Evolutionary conservation across 2,797 vertebrate species (phyloP).

Genomic region (Acrossocheilus fasciatus): DNA sequence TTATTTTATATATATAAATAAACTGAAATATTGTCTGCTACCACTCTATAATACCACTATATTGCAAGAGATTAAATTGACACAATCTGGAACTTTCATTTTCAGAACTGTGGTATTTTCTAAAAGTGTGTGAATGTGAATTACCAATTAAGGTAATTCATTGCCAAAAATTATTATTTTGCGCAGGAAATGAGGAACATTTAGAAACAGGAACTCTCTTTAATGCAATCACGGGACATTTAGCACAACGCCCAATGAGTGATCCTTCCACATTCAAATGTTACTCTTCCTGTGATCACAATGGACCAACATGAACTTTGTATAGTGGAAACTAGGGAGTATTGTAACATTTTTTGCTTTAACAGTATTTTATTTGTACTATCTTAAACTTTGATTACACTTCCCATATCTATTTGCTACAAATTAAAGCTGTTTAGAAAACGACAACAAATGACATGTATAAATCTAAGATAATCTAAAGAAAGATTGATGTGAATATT

Average conservation of each 20-base stretch:
- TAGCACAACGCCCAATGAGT: not conserved
- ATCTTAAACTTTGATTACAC: not conserved
- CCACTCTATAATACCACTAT: not conserved
- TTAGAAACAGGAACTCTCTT: not conserved
- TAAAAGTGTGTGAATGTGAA: not conserved
- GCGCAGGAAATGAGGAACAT: not conserved
- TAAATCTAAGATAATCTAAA: not conserved
- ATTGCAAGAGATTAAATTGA: not conserved
- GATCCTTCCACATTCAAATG: not conserved
- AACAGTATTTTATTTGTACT: not conserved
- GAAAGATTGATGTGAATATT: not conserved
- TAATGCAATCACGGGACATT: not conserved
- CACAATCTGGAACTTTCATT: not conserved
- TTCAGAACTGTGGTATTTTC: not conserved
- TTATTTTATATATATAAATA: no score
- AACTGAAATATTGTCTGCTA: not conserved
- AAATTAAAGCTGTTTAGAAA: not conserved
- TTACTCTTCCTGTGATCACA: not conserved
- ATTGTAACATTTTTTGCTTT: not conserved
- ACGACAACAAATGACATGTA: not conserved
- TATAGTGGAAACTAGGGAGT: not conserved
- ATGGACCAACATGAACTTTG: no score
- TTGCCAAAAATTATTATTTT: not conserved
- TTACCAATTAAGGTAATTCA: not conserved
- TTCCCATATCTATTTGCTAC: not conserved